These are phyloP conservation scores for Himantopus leucocephalus DNA, from an alignment of 2,113 vertebrate species.

Conservation along the genomic window DNA sequence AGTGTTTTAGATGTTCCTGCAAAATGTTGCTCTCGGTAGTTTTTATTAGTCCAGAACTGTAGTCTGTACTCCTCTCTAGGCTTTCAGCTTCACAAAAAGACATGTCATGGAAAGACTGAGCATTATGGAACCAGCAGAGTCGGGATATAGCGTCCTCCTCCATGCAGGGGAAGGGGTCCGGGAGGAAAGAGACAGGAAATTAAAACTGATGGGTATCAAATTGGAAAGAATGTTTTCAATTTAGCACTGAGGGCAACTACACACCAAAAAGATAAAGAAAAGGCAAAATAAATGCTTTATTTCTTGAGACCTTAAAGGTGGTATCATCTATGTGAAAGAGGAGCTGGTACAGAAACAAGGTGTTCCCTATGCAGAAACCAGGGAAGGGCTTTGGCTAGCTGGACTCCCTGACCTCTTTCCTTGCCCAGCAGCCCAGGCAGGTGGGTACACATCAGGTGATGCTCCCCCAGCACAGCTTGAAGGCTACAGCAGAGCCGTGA, in stretches of 20 bases:
- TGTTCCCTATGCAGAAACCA: background rate
- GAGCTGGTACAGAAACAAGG: background rate
- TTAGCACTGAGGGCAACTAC: background rate
- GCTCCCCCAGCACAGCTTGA: background rate
- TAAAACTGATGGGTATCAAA: background rate
- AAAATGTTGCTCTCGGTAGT: background rate
- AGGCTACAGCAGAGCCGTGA: background rate
- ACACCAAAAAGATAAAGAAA: background rate
- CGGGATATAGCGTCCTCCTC: rapidly evolving
- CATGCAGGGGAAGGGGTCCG: no score
- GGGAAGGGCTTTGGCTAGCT: background rate
- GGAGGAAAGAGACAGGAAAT: background rate
- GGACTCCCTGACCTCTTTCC: background rate
- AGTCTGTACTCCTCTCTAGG: background rate
- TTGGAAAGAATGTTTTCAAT: background rate
- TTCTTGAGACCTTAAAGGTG: background rate
- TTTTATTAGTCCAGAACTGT: background rate
- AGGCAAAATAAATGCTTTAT: no score
- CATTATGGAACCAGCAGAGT: background rate
- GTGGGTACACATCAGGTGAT: background rate
- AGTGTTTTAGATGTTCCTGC: background rate
- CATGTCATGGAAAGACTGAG: background rate
- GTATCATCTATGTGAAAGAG: background rate
- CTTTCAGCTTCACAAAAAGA: background rate
- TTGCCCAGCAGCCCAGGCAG: background rate